Evolutionary conservation across 2,888 invertebrate genomes (phyloP).

Genomic region (Lymantria monacha): DNA sequence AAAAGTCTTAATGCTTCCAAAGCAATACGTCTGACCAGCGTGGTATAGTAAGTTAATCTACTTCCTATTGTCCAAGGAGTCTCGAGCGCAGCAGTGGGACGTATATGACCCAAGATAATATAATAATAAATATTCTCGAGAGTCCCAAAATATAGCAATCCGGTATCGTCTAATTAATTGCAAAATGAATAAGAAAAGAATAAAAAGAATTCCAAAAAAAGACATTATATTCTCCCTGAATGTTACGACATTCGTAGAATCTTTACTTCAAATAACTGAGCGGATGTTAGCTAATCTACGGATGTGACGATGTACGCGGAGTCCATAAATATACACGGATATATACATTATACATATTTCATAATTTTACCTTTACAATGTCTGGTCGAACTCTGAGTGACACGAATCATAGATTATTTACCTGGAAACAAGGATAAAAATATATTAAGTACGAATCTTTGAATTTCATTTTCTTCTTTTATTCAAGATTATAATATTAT

Average conservation of each 20-base stretch:
- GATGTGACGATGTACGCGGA: neutral
- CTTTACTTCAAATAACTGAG: neutral
- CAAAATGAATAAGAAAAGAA: too few relatives aligned
- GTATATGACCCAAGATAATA: too few relatives aligned
- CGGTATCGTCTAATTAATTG: too few relatives aligned
- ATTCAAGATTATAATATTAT: too few relatives aligned
- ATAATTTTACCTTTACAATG: neutral
- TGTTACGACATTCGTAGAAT: neutral
- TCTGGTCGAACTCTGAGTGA: neutral
- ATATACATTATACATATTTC: neutral
- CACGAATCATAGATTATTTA: neutral
- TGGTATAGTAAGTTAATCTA: too few relatives aligned
- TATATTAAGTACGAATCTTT: neutral
- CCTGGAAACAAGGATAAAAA: constrained; percentile 4
- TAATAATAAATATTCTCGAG: too few relatives aligned
- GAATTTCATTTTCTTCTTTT: too few relatives aligned
- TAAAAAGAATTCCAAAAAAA: neutral
- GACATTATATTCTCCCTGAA: neutral
- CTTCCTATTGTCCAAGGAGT: too few relatives aligned
- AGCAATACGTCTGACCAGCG: too few relatives aligned
- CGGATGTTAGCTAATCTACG: constrained; percentile 2
- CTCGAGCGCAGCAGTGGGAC: too few relatives aligned
- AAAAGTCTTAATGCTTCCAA: too few relatives aligned
- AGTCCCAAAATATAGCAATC: too few relatives aligned
- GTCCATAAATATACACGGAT: neutral